Evolutionary conservation across 2,797 vertebrate species (phyloP).

Genomic region (Melanotaenia trifasciata): DNA sequence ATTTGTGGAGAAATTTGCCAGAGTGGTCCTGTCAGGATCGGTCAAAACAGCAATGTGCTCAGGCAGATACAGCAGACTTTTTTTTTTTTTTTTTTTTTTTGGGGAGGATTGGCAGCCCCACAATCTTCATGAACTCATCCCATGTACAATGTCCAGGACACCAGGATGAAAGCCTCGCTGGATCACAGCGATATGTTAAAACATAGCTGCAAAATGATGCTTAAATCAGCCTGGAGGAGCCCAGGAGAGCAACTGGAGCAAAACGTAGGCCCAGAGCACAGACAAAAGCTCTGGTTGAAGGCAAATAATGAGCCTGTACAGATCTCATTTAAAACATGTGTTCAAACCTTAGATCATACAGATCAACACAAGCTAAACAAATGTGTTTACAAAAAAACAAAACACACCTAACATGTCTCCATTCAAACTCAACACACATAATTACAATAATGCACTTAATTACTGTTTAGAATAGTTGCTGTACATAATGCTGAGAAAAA

Average conservation of each 20-base stretch:
- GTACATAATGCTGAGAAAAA: constrained; percentile 78
- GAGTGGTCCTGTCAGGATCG: constrained; percentile 19
- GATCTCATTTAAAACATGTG: constrained; percentile 34
- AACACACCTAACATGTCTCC: constrained; percentile 32
- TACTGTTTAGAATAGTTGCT: constrained; percentile 72
- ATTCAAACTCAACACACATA: constrained; percentile 69
- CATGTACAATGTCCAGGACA: constrained; percentile 41
- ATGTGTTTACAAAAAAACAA: constrained; percentile 25
- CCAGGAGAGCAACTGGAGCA: constrained; percentile 27
- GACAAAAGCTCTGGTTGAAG: constrained; percentile 51
- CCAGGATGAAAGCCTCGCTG: constrained; percentile 37
- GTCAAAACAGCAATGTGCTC: constrained; percentile 16
- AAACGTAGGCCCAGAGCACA: constrained; percentile 43
- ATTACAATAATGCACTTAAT: constrained; percentile 83
- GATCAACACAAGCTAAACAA: constrained; percentile 62
- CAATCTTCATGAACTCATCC: constrained; percentile 34
- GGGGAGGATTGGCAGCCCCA: constrained; percentile 28
- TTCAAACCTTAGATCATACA: constrained; percentile 49
- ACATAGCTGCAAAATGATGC: constrained; percentile 26
- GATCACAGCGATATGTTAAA: constrained; percentile 51
- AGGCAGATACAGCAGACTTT: constrained; percentile 41
- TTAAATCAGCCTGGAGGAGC: constrained; percentile 18
- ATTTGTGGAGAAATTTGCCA: constrained; percentile 26
- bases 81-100: constrained; percentile 33
- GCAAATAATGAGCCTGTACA: constrained; percentile 58